Evolutionary conservation across 2,888 invertebrate species (phyloP).

Genomic region (Heliconius erato): DNA sequence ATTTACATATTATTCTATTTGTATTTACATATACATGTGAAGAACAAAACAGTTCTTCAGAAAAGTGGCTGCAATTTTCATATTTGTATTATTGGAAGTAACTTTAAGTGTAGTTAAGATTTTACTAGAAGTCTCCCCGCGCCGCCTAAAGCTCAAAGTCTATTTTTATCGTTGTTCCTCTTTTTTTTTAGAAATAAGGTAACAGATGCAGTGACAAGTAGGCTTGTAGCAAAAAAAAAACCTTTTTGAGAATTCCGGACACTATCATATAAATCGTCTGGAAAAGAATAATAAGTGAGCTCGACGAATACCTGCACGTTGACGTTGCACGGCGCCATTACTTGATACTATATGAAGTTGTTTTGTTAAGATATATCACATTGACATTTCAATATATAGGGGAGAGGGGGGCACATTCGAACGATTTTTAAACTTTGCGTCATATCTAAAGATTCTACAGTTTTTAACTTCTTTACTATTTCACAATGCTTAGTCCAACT

Average conservation of each 20-base stretch:
- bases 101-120: background rate
- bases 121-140: background rate
- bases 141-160: background rate
- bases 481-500: too few relatives aligned
- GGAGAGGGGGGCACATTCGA: too few relatives aligned
- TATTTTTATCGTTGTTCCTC: background rate
- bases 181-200: background rate
- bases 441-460: too few relatives aligned
- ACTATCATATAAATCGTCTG: slow-evolving; percentile 46
- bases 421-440: too few relatives aligned
- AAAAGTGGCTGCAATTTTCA: background rate
- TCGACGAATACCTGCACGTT: slow-evolving; percentile 52
- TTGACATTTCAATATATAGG: background rate
- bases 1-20: background rate
- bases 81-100: background rate
- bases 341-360: slow-evolving; percentile 1
- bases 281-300: slow-evolving; percentile 52
- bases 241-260: slow-evolving; percentile 43
- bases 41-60: background rate
- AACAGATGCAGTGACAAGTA: background rate
- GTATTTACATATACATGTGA: background rate
- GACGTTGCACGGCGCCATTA: slow-evolving; percentile 31
- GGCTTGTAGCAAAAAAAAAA: slow-evolving; percentile 34
- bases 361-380: background rate
- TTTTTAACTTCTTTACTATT: too few relatives aligned